These are phyloP conservation scores for Lasioglossum baleicum DNA, from an alignment of 1,140 invertebrate species.

Conservation along the genomic window DNA sequence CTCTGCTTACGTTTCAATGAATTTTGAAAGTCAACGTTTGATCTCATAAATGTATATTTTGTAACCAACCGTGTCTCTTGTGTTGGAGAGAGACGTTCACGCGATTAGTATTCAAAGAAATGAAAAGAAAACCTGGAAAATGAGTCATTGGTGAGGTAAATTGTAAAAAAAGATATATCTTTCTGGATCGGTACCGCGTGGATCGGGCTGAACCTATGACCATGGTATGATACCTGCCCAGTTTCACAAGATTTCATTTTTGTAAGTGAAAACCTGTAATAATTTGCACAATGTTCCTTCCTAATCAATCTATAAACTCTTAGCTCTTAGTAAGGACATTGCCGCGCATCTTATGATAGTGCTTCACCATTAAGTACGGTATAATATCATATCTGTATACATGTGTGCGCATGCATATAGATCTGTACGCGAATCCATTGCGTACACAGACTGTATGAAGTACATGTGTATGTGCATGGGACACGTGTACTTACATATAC, in stretches of 20 bases:
- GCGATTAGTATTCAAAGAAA: slow-evolving; percentile 8
- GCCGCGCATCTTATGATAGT: slow-evolving; percentile 58
- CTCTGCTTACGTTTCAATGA: slow-evolving; percentile 38
- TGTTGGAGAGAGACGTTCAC: slow-evolving; percentile 44
- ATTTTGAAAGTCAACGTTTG: slow-evolving; percentile 47
- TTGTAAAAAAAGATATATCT: slow-evolving; percentile 4
- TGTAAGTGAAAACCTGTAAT: slow-evolving; percentile 53
- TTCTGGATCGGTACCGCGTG: slow-evolving; percentile 40
- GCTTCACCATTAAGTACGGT: slow-evolving; percentile 61
- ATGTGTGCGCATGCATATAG: slow-evolving; percentile 59
- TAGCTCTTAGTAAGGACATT: slow-evolving; percentile 60
- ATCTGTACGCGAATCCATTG: slow-evolving; percentile 38
- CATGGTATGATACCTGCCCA: slow-evolving; percentile 51
- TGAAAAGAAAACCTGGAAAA: neutral
- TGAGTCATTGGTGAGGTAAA: neutral
- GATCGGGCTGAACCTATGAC: slow-evolving; percentile 55
- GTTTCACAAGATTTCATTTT: slow-evolving; percentile 49
- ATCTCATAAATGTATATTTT: slow-evolving; percentile 60
- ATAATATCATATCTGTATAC: slow-evolving; percentile 66
- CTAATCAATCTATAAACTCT: slow-evolving; percentile 44
- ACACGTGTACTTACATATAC: slow-evolving; percentile 50
- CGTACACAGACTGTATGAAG: slow-evolving; percentile 45
- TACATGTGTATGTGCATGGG: slow-evolving; percentile 53
- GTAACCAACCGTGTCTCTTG: slow-evolving; percentile 48
- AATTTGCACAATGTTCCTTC: slow-evolving; percentile 66